Evolutionary conservation across 2,797 vertebrate species (phyloP).

Genomic region (Bradypodion ventrale): DNA sequence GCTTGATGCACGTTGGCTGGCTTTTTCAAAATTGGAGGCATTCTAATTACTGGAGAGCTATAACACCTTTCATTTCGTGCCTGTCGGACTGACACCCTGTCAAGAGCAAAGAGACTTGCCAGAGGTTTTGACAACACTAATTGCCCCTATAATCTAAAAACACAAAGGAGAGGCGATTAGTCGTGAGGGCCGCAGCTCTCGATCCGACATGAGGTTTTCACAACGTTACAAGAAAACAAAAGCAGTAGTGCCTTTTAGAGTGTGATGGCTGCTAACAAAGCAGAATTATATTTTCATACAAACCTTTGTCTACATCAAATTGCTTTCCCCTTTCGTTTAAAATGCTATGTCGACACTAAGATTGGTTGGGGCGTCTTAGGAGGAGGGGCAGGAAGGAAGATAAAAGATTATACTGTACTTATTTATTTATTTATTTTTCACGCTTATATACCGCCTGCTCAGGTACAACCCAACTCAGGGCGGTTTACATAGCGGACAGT

Average conservation of each 20-base stretch:
- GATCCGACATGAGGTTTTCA: constrained; percentile 76
- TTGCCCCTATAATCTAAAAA: constrained; percentile 98
- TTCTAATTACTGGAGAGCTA: constrained; percentile 93
- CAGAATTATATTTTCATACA: constrained; percentile 95
- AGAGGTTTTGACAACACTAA: constrained; percentile 94
- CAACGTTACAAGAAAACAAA: constrained; percentile 77
- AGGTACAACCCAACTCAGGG: too few species aligned
- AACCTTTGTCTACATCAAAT: constrained; percentile 86
- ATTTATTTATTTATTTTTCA: too few species aligned
- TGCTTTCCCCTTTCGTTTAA: constrained; percentile 35
- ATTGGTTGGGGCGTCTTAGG: constrained; percentile 17
- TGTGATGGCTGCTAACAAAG: constrained; percentile 92
- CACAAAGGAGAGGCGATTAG: constrained; percentile 85
- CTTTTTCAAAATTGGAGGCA: constrained; percentile 88
- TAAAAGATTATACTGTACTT: constrained; percentile 7
- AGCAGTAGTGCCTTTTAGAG: constrained; percentile 85
- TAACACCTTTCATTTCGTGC: constrained; percentile 90
- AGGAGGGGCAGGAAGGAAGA: constrained; percentile 35
- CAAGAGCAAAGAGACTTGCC: constrained; percentile 84
- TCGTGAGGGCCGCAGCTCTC: constrained; percentile 83
- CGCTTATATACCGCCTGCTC: too few species aligned
- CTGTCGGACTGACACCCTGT: constrained; percentile 80
- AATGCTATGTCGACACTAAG: constrained; percentile 47
- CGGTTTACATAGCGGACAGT: too few species aligned
- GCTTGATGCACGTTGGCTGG: constrained; percentile 81